Evolutionary conservation across 2,113 vertebrate species (phyloP).

Genomic region (Muntiacus muntjak): DNA sequence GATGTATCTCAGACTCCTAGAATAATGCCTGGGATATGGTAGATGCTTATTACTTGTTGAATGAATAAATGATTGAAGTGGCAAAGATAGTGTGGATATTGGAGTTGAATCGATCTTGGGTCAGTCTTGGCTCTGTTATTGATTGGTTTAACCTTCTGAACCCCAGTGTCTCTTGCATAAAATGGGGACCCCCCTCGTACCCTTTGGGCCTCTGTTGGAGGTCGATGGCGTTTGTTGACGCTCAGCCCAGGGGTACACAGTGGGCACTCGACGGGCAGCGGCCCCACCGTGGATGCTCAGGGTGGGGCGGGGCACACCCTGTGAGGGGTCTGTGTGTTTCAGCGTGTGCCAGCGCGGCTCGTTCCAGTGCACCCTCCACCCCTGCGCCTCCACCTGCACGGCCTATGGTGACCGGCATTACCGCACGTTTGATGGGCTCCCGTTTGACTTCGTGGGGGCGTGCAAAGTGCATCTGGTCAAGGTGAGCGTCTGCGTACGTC

Average conservation of each 20-base stretch:
- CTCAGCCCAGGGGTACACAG: background rate
- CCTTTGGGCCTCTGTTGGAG: background rate
- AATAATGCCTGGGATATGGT: background rate
- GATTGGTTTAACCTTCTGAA: background rate
- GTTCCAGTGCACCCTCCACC: constrained; percentile 90
- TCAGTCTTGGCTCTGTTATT: background rate
- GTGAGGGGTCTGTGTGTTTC: constrained; percentile 54
- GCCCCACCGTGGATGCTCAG: background rate
- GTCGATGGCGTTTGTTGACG: background rate
- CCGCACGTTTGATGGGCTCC: constrained; percentile 93
- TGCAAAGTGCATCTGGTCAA: constrained; percentile 94
- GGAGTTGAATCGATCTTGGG: background rate
- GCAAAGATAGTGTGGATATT: background rate
- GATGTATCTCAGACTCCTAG: background rate
- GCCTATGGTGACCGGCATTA: constrained; percentile 95
- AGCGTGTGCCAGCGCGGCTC: constrained; percentile 92
- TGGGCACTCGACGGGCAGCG: background rate
- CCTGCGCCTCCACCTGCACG: constrained; percentile 95
- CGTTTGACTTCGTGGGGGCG: constrained; percentile 91
- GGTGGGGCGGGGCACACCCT: accelerated
- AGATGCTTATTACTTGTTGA: background rate
- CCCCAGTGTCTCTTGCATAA: background rate
- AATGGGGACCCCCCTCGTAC: background rate
- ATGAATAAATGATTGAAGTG: background rate
- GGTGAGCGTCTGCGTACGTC: constrained; percentile 79